phyloP scores from a whole-genome alignment of 1,140 invertebrate species.

The Leucophenga varia region DNA sequence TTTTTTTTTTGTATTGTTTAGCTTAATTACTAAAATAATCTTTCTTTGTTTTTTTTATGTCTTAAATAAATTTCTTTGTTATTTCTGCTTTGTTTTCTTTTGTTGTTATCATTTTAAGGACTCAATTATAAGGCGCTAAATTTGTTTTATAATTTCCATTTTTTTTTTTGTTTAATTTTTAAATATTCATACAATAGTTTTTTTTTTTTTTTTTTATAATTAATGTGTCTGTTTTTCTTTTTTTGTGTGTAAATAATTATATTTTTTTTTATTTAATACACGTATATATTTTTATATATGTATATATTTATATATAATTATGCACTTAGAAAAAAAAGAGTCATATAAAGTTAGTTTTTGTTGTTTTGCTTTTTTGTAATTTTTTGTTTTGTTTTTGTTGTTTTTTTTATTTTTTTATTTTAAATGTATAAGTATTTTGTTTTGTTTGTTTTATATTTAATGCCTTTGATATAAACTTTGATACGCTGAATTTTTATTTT shows the following conservation, averaged over 20 bases:
- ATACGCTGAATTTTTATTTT: no score
- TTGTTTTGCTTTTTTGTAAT: conserved; percentile 26
- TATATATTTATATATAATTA: conserved; percentile 2
- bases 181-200: neutral
- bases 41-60: no score
- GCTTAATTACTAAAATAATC: neutral
- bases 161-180: neutral
- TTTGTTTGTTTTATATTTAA: conserved; percentile 15
- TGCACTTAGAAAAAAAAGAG: neutral
- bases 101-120: neutral
- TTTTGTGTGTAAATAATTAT: no score
- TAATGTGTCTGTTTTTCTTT: neutral
- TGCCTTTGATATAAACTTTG: no score
- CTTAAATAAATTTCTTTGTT: neutral
- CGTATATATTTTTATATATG: neutral
- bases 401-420: conserved; percentile 16
- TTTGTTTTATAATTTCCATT: neutral
- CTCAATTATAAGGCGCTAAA: conserved; percentile 5
- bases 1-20: neutral
- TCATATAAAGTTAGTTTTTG: conserved; percentile 1
- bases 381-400: conserved; percentile 17
- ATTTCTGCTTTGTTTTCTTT: neutral
- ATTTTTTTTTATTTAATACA: neutral
- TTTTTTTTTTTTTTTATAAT: neutral
- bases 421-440: conserved; percentile 4